A percentile compares a stretch with the other conserved stretches of the same genome.
phyloP scores from a whole-genome alignment of 2,113 vertebrate species.

The Mirounga angustirostris region DNA sequence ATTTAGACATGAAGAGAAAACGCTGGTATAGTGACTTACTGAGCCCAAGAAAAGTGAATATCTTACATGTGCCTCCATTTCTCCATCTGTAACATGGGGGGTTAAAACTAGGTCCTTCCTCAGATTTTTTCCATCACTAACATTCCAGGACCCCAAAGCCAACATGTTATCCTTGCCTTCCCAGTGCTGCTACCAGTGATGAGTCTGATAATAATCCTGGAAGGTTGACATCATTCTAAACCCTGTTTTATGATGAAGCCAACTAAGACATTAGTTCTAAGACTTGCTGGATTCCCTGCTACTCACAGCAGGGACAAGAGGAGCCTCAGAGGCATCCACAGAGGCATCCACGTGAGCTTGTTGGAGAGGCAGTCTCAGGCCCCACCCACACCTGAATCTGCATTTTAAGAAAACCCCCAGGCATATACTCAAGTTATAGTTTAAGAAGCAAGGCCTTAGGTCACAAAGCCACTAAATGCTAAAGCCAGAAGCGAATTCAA shows the following conservation, averaged over 20 bases:
- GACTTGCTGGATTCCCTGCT: background rate
- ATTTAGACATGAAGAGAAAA: background rate
- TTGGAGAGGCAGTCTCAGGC: background rate
- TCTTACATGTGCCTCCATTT: background rate
- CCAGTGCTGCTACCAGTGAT: background rate
- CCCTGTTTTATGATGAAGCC: background rate
- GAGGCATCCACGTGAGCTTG: background rate
- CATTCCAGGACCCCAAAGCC: background rate
- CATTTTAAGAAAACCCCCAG: background rate
- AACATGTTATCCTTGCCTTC: background rate
- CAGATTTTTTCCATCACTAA: background rate
- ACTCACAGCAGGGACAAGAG: background rate
- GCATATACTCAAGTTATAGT: background rate
- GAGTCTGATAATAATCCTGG: background rate
- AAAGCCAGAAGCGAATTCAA: slow-evolving; percentile 41
- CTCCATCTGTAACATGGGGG: background rate
- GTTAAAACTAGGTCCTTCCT: background rate
- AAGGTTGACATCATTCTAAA: background rate
- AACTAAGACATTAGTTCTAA: background rate
- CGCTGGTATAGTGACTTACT: background rate
- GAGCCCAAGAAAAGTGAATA: background rate
- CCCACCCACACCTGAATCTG: background rate
- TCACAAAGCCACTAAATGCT: slow-evolving; percentile 4
- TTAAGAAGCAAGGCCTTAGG: background rate
- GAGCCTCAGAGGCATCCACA: background rate